Evolutionary conservation across 2,797 vertebrate species (phyloP).

Genomic region (Eulemur rubriventer): DNA sequence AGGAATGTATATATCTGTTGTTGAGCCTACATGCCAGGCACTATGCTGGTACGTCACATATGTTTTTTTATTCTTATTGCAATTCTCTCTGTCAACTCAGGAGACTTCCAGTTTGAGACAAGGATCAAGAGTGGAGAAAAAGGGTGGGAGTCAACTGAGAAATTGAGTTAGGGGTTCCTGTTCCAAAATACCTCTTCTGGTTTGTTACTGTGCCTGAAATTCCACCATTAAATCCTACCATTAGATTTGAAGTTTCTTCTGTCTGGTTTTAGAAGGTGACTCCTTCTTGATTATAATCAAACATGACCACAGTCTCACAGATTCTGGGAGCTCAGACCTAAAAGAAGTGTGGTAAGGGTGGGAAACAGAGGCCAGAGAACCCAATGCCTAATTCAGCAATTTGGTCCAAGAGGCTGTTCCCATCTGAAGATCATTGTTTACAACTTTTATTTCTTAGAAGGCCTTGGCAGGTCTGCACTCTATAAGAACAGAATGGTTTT

Average conservation of each 20-base stretch:
- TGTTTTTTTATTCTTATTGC: not conserved
- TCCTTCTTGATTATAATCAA: not conserved
- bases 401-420: not conserved
- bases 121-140: not conserved
- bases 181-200: not conserved
- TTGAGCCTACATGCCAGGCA: not conserved
- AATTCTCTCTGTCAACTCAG: not conserved
- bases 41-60: not conserved
- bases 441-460: not conserved
- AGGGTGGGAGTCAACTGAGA: not conserved
- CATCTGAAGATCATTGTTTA: not conserved
- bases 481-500: not conserved
- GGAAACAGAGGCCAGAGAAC: not conserved
- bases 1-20: not conserved
- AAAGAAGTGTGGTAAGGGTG: not conserved
- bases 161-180: not conserved
- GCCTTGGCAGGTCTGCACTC: not conserved
- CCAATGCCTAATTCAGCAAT: not conserved
- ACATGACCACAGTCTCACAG: not conserved
- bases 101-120: not conserved
- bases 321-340: not conserved
- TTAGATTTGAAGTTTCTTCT: not conserved
- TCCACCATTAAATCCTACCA: not conserved
- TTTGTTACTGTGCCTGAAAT: not conserved
- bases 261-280: not conserved